These are phyloP conservation scores for Oceanites oceanicus DNA, from an alignment of 2,113 vertebrate species.

Conservation along the genomic window DNA sequence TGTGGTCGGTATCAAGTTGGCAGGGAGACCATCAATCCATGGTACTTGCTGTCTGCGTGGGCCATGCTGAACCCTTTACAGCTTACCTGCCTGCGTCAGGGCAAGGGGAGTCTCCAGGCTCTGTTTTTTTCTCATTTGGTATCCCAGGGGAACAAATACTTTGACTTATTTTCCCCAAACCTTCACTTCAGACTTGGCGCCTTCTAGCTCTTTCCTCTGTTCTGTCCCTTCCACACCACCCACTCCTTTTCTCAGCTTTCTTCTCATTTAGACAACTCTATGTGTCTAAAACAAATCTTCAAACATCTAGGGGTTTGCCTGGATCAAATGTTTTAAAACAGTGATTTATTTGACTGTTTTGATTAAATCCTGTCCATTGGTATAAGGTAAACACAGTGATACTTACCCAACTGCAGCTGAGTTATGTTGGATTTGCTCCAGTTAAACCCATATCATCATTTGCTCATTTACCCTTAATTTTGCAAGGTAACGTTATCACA, in stretches of 20 bases:
- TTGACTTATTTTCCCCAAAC: neutral
- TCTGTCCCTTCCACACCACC: neutral
- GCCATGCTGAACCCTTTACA: neutral
- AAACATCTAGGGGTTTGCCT: neutral
- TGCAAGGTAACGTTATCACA: neutral
- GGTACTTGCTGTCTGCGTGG: neutral
- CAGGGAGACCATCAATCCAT: neutral
- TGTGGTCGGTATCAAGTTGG: fast-evolving
- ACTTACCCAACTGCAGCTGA: neutral
- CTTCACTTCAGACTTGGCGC: neutral
- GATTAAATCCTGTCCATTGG: neutral
- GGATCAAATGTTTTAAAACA: neutral
- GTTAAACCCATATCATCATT: neutral
- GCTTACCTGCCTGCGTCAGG: neutral
- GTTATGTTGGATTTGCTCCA: neutral
- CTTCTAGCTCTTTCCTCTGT: neutral
- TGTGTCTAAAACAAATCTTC: neutral
- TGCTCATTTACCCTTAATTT: neutral
- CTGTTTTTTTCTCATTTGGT: neutral
- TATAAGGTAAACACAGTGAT: neutral
- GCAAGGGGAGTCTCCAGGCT: neutral
- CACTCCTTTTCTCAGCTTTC: neutral
- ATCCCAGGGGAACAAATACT: neutral
- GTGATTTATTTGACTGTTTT: neutral
- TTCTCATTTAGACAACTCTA: neutral